Evolutionary conservation across 1,140 invertebrate genomes (phyloP), one percentile per base, ranked within the genome.

Genomic region (Scaptomyza montana): DNA sequence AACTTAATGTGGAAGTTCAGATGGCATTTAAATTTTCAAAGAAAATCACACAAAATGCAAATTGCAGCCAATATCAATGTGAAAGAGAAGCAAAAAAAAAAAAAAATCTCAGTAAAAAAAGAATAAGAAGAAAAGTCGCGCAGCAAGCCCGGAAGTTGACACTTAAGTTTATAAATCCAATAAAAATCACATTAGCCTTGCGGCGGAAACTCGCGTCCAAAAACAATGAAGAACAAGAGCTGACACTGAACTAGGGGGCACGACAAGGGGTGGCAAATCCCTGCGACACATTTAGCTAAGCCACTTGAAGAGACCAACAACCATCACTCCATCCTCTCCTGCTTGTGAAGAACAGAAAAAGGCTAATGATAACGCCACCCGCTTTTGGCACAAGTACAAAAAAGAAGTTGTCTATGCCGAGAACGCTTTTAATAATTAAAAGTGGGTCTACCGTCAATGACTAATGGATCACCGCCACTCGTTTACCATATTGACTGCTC

Each of bases 111-210:
- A 33, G 7, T 30, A n/a, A 3, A 3, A 36, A 45, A 9, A 8
- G 9, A 30, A 36, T 36, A 36, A 19, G 28, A 53, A 8, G 7
- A 21, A 49, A 61, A 55, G 46, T 57, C 30, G 50, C 28, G 30
- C 60, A 21, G 65, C 45, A 60, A 72, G 66, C 59, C 41, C 70
- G 80, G 66, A 80, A 85, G 80, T 80, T 86, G 70, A 75, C 77
- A 75, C 81, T 85, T 72, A 74, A 86, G 77, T 78, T 80, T 85
- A 75, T 80, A 86, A 80, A 80, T 80, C 81, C 81, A 85, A 85
- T 85, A 85, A 85, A 85, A 85, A 80, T 78, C 81, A 78, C 81
- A 85, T 85, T 85, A 85, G 77, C 63, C 81, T 64, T 33, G 63
- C 78, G 74, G 81, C 63, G 74, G 77, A 85, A 80, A 77, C 56